Base-by-base conservation (phyloP, 2,797 vertebrate species). In the Acanthopagrus latus region DNA sequence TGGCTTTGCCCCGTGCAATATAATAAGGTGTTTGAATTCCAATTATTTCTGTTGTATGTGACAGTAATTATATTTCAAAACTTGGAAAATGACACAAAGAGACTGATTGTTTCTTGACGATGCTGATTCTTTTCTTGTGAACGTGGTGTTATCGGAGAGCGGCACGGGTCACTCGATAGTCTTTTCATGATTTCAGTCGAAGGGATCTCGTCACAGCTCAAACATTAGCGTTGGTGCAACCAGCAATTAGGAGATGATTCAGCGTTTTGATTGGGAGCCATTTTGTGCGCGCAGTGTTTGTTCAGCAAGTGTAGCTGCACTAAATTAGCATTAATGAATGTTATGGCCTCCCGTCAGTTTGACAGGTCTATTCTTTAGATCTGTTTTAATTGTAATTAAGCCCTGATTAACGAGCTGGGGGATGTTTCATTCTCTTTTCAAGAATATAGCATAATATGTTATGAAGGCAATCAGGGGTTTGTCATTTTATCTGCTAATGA, bases 371-470 rank as follows among this genome's bases (percentile, higher is more conserved):
- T 91, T 93, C 87, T 93, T 94, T 91, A 91, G 85, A 93, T 92
- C 84, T 64, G 85, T 91, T 92, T 90, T 92, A 93, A 93, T 92
- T 93, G 91, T 93, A 93, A 94, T 93, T 93, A 94, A 89, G 87
- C 60, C 60, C 86, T 93, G 91, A 94, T 94, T 93, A 93, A 94
- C 76, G 73, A 90, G 89, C 82, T 68, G 58, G 81, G 78, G 82
- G 79, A 85, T 73, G 81, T 88, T 91, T 85, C 78, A 87, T 87
- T 91, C 88, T 92, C 87, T 88, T 87, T 89, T 87, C 79, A 76
- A 81, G 86, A 91, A 90, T 89, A 83, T 76, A 70, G 81, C 16
- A 47, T 92, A 89, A 90, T 92, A 89, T 88, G 88, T 91, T 91
- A 84, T 87, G 90, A 93, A 91, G 87, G 91, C 92, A 92, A 88